Conservation (phyloP, 2,888 invertebrate species). For the Drosophila subsilvestris region DNA sequence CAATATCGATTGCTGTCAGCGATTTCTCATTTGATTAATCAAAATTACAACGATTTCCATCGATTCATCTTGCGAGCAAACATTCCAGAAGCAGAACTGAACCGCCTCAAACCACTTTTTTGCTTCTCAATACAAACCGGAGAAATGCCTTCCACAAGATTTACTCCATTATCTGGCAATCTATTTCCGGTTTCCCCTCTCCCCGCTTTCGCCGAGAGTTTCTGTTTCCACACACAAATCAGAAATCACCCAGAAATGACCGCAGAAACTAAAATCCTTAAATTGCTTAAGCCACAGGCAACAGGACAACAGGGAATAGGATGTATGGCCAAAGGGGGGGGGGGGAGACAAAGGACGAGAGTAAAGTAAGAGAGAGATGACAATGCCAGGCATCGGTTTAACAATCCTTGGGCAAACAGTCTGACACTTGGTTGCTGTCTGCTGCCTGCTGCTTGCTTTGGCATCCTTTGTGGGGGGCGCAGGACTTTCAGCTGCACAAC, state of each 20-base stretch:
- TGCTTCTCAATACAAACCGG: background rate
- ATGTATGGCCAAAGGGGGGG: slow-evolving; percentile 22
- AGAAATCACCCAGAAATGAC: slow-evolving; percentile 36
- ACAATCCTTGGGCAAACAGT: slow-evolving; percentile 52
- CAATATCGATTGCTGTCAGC: too few relatives aligned
- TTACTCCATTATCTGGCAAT: background rate
- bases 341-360: slow-evolving; percentile 13
- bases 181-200: background rate
- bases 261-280: slow-evolving; percentile 37
- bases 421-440: slow-evolving; percentile 61
- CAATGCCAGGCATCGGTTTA: slow-evolving; percentile 40
- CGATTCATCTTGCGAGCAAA: background rate
- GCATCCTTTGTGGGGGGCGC: slow-evolving; percentile 57
- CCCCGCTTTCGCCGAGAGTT: background rate
- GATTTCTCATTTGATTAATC: too few relatives aligned
- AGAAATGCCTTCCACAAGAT: background rate
- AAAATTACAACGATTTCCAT: too few relatives aligned
- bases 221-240: slow-evolving; percentile 21
- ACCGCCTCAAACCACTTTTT: background rate
- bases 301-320: background rate
- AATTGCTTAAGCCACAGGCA: slow-evolving; percentile 44
- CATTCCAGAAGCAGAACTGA: background rate
- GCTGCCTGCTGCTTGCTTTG: slow-evolving; percentile 36
- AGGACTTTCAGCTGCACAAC: slow-evolving; percentile 16
- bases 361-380: slow-evolving; percentile 27